Conservation (phyloP, 2,888 invertebrate genomes). For the Drosophila recens region DNA sequence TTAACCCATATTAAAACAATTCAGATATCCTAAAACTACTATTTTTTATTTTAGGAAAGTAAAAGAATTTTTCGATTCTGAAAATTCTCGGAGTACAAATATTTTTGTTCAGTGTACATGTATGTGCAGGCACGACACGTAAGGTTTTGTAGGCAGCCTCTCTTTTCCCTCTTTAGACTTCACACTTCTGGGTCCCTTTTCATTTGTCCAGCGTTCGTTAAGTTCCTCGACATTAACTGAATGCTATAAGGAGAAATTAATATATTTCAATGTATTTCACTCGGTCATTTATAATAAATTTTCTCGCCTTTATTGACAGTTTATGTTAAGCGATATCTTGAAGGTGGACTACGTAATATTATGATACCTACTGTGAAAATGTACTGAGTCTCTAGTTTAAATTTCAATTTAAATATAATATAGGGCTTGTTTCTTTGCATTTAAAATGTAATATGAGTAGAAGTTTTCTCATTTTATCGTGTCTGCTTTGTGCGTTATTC, state of each 20-base stretch:
- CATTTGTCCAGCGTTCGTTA: neutral
- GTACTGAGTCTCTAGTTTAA: neutral
- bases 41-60: too few species aligned
- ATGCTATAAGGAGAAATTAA: slow-evolving; percentile 10
- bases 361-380: neutral
- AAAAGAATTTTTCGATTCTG: too few species aligned
- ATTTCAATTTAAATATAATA: neutral
- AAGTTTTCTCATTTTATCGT: neutral
- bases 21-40: too few species aligned
- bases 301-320: neutral
- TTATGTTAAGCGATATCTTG: neutral
- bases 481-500: neutral
- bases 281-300: slow-evolving; percentile 12
- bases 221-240: slow-evolving; percentile 1
- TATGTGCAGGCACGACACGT: too few species aligned
- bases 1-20: too few species aligned
- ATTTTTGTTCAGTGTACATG: neutral
- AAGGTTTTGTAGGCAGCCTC: neutral
- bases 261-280: slow-evolving; percentile 14
- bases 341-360: neutral
- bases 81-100: neutral
- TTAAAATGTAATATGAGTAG: too few species aligned
- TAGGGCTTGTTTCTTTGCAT: too few species aligned
- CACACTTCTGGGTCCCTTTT: neutral
- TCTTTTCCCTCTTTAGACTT: neutral